phyloP scores from a whole-genome alignment of 2,888 invertebrate species.

The Lepidocyrtinus sp. region DNA sequence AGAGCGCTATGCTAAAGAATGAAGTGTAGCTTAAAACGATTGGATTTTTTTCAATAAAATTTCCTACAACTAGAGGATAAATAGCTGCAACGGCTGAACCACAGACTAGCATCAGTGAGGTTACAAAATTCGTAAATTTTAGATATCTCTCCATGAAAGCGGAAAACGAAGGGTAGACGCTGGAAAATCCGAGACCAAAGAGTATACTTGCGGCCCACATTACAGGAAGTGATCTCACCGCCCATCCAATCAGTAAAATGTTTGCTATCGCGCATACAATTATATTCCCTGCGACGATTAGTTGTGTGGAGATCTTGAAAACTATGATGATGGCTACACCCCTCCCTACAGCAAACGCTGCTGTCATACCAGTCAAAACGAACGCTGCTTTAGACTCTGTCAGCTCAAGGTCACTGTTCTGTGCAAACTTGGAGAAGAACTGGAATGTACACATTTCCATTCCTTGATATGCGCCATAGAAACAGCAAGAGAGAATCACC shows the following conservation, averaged over 20 bases:
- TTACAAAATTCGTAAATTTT: background rate
- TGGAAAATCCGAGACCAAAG: constrained; percentile 54
- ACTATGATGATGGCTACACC: constrained; percentile 55
- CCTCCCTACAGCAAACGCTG: constrained; percentile 59
- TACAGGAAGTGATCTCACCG: background rate
- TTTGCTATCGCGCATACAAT: constrained; percentile 32
- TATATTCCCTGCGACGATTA: constrained; percentile 53
- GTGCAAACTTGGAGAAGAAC: constrained; percentile 65
- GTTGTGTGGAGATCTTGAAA: constrained; percentile 39
- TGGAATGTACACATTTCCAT: constrained; percentile 65
- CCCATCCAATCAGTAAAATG: constrained; percentile 39
- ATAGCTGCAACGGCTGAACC: background rate
- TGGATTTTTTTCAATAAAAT: background rate
- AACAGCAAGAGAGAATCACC: constrained; percentile 27
- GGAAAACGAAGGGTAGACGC: constrained; percentile 35
- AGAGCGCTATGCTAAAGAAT: background rate
- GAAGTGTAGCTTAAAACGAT: background rate
- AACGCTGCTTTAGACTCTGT: constrained; percentile 54
- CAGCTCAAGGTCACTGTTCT: constrained; percentile 56
- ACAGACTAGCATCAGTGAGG: background rate
- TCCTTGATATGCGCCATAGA: constrained; percentile 61
- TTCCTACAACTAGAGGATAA: background rate
- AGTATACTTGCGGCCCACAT: constrained; percentile 45
- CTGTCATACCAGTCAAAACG: constrained; percentile 59
- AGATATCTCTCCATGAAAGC: constrained; percentile 44